These are phyloP conservation scores for Pammene fasciana DNA, from an alignment of 2,888 invertebrate genomes.

Conservation along the genomic window DNA sequence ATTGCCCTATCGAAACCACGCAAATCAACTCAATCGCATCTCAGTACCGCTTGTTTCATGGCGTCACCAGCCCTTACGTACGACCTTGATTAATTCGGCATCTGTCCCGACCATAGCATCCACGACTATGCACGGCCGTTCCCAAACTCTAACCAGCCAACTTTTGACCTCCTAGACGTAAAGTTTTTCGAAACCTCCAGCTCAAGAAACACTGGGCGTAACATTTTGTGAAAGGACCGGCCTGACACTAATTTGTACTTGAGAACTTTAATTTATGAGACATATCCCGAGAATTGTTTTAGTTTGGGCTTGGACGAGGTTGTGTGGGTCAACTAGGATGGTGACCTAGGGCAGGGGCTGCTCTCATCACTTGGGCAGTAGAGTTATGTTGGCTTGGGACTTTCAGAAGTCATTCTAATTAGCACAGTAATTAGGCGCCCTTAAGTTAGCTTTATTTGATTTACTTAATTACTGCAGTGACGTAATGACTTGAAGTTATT, in stretches of 20 bases:
- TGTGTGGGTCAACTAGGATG: background rate
- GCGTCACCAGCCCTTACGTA: constrained; percentile 47
- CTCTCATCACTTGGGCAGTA: too few species aligned
- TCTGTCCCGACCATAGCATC: constrained; percentile 51
- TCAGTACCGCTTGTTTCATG: constrained; percentile 39
- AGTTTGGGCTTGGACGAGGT: constrained; percentile 28
- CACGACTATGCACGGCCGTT: constrained; percentile 27
- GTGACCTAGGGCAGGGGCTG: too few species aligned
- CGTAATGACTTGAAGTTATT: too few species aligned
- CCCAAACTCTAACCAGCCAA: constrained; percentile 1
- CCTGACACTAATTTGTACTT: constrained; percentile 50
- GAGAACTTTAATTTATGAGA: constrained; percentile 36
- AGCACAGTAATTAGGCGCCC: too few species aligned
- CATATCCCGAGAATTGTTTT: constrained; percentile 29
- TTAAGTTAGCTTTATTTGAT: too few species aligned
- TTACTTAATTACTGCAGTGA: too few species aligned
- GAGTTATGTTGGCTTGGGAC: too few species aligned
- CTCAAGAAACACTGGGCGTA: background rate
- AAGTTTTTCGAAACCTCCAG: background rate
- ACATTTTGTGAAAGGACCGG: constrained; percentile 35
- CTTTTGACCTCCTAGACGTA: background rate
- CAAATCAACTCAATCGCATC: background rate
- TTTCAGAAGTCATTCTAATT: background rate
- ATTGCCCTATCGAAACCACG: too few species aligned
- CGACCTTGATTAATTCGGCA: constrained; percentile 70